Evolutionary conservation across 2,797 vertebrate genomes (phyloP), one percentile per base, ranked within the genome.

Genomic region (Bradypodion ventrale): DNA sequence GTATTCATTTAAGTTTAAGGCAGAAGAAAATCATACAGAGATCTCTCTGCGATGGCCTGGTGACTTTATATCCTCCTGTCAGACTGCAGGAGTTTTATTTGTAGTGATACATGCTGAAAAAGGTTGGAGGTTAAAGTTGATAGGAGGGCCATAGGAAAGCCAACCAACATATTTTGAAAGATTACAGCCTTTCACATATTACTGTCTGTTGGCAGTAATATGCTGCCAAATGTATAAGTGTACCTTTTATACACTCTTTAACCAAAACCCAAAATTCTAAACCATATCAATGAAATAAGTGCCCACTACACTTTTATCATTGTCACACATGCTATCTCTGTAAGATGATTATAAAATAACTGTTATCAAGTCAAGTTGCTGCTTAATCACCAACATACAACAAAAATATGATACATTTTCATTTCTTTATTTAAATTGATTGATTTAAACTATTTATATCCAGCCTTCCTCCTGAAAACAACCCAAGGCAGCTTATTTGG

Each of bases 51-150:
- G 85, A 95, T 94, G 95, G 95, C 95, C 95, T 94, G 86, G 90
- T 95, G 95, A 96, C 95, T 96, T 95, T 95, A 95, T 94, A 95
- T 96, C 94, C 95, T 93, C 91, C 93, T 95, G 96, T 97, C 95
- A 95, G 94, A 95, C 93, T 94, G 94, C 95, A 95, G 95, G 93
- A 94, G 95, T 95, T 96, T 96, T 97, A 96, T 96, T 96, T 95
- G 95, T 92, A 90, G 93, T 97, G 97, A 98, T 97, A 94, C 96
- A 97, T 96, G 95, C 94, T 16, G 94, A 93, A 91, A 95, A 93
- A 96, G 97, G 97, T 97, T 95, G 96, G 93, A 98, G 97, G 97
- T 97, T 96, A 96, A 97, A 98, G 97, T 97, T 98, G 97, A 98
- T 94, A 95, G 92, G 89, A 95, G 94, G 97, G 97, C 94, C 96